These are phyloP conservation scores for Lissonota sp. DNA, from an alignment of 2,888 invertebrate species.

Conservation along the genomic window DNA sequence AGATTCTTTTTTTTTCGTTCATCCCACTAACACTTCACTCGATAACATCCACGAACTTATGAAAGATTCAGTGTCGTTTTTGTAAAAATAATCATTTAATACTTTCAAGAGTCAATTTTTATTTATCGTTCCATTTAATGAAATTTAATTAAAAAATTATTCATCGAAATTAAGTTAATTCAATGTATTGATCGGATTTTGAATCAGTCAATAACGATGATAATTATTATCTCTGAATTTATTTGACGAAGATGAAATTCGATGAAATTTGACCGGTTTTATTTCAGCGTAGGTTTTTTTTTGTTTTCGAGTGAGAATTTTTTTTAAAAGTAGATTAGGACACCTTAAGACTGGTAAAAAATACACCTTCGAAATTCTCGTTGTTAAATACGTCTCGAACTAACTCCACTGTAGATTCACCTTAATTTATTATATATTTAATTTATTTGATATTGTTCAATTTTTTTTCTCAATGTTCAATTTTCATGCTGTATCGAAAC, in stretches of 20 bases:
- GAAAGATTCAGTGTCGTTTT: slow-evolving; percentile 27
- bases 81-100: background rate
- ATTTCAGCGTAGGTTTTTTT: background rate
- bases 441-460: too few relatives aligned
- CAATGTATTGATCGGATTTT: background rate
- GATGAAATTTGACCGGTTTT: background rate
- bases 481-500: too few relatives aligned
- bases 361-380: slow-evolving; percentile 59
- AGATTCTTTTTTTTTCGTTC: background rate
- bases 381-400: slow-evolving; percentile 59
- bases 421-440: too few relatives aligned
- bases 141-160: background rate
- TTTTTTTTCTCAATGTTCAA: too few relatives aligned
- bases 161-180: background rate
- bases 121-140: too few relatives aligned
- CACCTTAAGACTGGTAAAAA: slow-evolving; percentile 66
- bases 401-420: too few relatives aligned
- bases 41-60: slow-evolving; percentile 12
- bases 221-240: background rate
- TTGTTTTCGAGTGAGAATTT: background rate
- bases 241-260: background rate
- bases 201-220: background rate
- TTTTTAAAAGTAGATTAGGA: background rate
- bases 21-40: background rate
- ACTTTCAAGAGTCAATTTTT: too few relatives aligned